Percentiles rank a stretch among this genome's conserved stretches.
Conservation (phyloP, 2,113 vertebrate species). For the Saiga tatarica region DNA sequence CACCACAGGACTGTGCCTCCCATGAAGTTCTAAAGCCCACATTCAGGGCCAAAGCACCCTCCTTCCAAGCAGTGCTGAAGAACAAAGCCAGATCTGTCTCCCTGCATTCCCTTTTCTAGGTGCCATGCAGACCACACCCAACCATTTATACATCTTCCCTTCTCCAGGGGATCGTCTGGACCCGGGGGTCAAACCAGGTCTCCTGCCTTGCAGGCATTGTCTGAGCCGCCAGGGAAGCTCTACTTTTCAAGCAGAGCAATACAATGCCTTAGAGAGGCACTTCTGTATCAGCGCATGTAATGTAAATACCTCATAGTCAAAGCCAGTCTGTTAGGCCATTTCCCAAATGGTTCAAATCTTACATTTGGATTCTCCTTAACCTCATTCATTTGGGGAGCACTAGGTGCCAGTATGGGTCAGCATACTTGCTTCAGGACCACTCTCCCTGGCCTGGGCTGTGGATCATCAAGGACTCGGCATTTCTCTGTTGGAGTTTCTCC, state of each 20-base stretch:
- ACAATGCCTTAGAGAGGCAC: background rate
- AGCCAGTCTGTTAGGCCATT: background rate
- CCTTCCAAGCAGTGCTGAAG: background rate
- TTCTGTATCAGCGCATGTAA: background rate
- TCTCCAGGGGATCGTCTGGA: background rate
- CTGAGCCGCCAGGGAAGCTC: background rate
- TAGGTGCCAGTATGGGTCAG: background rate
- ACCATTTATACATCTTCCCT: background rate
- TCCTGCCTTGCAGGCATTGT: rapidly evolving
- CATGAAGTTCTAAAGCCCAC: background rate
- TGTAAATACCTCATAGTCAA: background rate
- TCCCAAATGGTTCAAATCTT: background rate
- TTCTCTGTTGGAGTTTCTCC: background rate
- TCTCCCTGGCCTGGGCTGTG: background rate
- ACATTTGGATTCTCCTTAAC: background rate
- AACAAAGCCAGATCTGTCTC: background rate
- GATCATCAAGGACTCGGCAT: background rate
- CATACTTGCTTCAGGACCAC: background rate
- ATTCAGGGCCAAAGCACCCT: background rate
- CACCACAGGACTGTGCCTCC: background rate
- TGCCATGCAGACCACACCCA: background rate
- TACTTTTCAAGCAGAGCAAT: background rate
- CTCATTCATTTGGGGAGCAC: background rate
- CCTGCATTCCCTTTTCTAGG: background rate
- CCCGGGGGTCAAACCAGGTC: background rate